phyloP scores from a whole-genome alignment of 2,113 vertebrate species.

The Brachypteracias leptosomus region DNA sequence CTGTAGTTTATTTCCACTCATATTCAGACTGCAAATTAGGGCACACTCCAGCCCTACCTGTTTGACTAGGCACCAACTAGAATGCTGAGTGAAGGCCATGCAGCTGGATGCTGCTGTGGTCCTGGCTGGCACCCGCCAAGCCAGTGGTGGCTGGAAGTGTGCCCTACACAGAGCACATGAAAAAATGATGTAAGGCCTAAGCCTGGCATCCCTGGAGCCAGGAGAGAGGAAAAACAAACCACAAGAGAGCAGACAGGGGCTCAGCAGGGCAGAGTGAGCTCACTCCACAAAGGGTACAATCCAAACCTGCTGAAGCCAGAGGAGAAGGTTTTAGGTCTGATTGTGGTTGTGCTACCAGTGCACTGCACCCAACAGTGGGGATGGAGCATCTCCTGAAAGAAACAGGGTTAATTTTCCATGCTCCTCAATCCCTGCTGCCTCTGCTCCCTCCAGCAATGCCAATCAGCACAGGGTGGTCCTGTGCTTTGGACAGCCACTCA shows the following conservation, averaged over 20 bases:
- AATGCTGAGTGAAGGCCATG: neutral
- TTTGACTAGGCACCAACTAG: neutral
- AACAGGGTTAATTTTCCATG: neutral
- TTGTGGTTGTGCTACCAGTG: rapidly evolving
- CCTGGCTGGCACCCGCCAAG: neutral
- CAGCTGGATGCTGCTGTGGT: neutral
- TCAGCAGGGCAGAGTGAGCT: neutral
- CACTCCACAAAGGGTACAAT: neutral
- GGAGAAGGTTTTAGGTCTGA: neutral
- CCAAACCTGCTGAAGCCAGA: neutral
- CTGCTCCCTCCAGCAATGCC: neutral
- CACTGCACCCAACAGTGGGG: neutral
- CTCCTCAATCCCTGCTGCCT: neutral
- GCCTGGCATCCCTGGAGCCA: neutral
- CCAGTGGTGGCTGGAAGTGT: neutral
- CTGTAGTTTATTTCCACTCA: neutral
- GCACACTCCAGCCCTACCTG: neutral
- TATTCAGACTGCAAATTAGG: neutral
- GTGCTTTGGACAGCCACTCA: neutral
- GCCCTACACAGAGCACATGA: neutral
- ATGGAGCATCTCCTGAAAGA: neutral
- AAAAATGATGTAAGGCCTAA: neutral
- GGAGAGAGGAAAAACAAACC: neutral
- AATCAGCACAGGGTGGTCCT: neutral
- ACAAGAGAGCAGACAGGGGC: neutral